Evolutionary conservation across 2,797 vertebrate species (phyloP).

Genomic region (Odontamblyopus rebecca): DNA sequence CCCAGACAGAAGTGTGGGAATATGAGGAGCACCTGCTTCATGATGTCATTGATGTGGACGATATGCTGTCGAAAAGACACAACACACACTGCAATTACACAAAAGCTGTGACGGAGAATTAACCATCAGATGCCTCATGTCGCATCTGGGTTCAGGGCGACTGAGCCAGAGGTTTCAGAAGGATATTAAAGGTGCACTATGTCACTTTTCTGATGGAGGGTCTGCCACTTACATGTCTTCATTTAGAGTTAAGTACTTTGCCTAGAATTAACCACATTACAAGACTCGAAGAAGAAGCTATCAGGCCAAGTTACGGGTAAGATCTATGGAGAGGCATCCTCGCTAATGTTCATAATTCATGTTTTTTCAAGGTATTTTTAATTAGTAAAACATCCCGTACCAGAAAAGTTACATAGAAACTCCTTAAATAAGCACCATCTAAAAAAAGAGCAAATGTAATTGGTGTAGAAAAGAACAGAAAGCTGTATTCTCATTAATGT

Average conservation of each 20-base stretch:
- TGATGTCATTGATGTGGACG: constrained; percentile 86
- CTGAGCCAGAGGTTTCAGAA: constrained; percentile 17
- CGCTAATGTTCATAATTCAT: no score
- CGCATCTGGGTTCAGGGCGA: constrained; percentile 33
- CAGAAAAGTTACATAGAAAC: no score
- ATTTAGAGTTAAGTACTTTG: no score
- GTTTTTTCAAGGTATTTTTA: no score
- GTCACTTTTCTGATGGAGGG: no score
- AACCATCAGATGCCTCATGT: constrained; percentile 15
- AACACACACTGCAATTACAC: constrained; percentile 27
- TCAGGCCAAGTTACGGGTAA: no score
- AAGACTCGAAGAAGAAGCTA: no score
- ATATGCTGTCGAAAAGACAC: constrained; percentile 78
- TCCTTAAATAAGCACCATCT: no score
- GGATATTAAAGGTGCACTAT: not conserved
- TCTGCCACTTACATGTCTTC: no score
- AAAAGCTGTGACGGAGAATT: constrained; percentile 6
- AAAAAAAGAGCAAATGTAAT: not conserved
- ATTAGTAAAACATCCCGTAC: no score
- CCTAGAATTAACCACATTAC: no score
- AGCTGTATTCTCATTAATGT: not conserved
- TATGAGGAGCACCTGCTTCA: constrained; percentile 93
- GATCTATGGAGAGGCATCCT: no score
- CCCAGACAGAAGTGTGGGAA: constrained; percentile 98
- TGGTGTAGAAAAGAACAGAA: not conserved